Evolutionary conservation across 2,797 vertebrate genomes (phyloP), one percentile per base, ranked within the genome.

Genomic region (Setipinna tenuifilis): DNA sequence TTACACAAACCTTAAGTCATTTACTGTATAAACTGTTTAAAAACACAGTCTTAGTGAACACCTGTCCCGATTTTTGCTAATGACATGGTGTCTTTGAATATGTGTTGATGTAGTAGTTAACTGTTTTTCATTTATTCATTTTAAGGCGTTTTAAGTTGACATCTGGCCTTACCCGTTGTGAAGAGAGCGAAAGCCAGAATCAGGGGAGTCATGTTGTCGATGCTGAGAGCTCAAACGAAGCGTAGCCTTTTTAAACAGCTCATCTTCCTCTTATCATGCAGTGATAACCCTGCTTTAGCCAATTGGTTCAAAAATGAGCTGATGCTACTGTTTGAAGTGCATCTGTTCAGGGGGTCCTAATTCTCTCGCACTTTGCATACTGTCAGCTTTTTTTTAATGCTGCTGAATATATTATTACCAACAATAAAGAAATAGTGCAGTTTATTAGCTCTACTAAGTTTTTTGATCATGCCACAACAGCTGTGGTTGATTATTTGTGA

Each of bases 121-220:
- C 3, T 3, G 62, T 28, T 11, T 65, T 25, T 65, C 25, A 31
- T 35, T 71, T 4, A 65, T 10, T 28, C 12, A 19, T 14, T 31
- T 54, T 25, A 48, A 68, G 31, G 50, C 82, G 19, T 14, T 35
- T 31, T 9, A 65, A 48, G 31, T 6, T 6, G 31, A 28, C 28
- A 9, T 12, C 31, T 21, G 17, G 81, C 62, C 88, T 88, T 88
- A 89, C 89, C 85, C 7, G 25, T 83, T 35, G 85, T 85, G 23
- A 90, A 80, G 83, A 90, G 83, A 83, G 86, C 65, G 10, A 83
- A 84, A 41, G 83, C 75, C 61, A 90, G 35, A 83, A 88, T 35
- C 46, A 89, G 54, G 46, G 88, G 86, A 83, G 87, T 83, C 89
- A 90, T 90, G 84, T 75, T 87, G 82, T 59, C 54, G 59, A 58